Conservation (phyloP, 2,888 invertebrate species). For the Xestia sexstrigata region DNA sequence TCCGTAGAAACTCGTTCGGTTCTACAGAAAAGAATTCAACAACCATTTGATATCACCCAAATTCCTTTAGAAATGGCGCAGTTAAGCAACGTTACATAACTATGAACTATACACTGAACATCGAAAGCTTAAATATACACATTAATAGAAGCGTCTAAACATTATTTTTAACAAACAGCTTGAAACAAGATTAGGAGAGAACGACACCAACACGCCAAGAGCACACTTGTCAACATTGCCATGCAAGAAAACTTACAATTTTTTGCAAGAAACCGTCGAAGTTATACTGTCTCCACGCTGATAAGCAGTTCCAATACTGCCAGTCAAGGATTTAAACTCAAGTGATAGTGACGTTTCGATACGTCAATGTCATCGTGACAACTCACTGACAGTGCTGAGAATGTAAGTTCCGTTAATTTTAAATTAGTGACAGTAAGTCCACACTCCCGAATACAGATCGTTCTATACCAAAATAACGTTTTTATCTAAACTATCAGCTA, state of each 20-base stretch:
- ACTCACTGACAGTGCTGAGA: slow-evolving; percentile 48
- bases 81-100: slow-evolving; percentile 79
- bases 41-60: slow-evolving; percentile 90
- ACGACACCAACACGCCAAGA: slow-evolving; percentile 88
- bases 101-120: slow-evolving; percentile 84
- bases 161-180: slow-evolving; percentile 69
- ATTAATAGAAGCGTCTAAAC: slow-evolving; percentile 76
- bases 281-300: slow-evolving; percentile 33
- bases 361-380: slow-evolving; percentile 39
- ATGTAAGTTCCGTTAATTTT: slow-evolving; percentile 74
- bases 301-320: slow-evolving; percentile 8
- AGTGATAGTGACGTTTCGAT: slow-evolving; percentile 24
- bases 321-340: slow-evolving; percentile 1
- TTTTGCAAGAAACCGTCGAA: slow-evolving; percentile 39
- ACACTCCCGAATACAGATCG: slow-evolving; percentile 68
- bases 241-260: slow-evolving; percentile 74
- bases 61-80: slow-evolving; percentile 85
- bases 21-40: slow-evolving; percentile 63
- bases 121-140: slow-evolving; percentile 85
- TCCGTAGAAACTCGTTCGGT: slow-evolving; percentile 42
- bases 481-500: slow-evolving; percentile 83
- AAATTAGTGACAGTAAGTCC: slow-evolving; percentile 88
- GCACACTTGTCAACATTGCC: slow-evolving; percentile 74
- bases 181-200: slow-evolving; percentile 81
- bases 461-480: slow-evolving; percentile 87